phyloP scores from a whole-genome alignment of 2,113 vertebrate species.

The Symphodus melops region DNA sequence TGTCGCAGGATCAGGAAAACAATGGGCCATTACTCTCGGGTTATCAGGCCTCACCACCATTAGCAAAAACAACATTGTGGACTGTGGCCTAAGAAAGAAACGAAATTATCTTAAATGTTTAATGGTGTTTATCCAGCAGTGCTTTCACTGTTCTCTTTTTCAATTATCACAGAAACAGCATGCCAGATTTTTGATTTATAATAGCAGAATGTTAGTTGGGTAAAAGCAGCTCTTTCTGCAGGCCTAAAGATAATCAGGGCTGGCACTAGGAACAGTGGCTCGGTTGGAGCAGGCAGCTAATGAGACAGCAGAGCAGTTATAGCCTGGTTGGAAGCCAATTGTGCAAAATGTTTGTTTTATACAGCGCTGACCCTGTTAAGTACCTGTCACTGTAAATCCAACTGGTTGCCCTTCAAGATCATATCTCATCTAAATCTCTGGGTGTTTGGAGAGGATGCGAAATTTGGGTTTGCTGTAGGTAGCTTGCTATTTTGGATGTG shows the following conservation, averaged over 20 bases:
- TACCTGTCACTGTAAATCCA: slow-evolving; percentile 65
- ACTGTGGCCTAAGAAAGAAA: slow-evolving; percentile 27
- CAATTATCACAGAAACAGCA: slow-evolving; percentile 38
- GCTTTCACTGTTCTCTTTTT: slow-evolving; percentile 32
- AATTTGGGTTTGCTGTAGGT: slow-evolving; percentile 18
- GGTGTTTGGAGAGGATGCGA: slow-evolving; percentile 21
- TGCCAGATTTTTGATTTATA: slow-evolving; percentile 54
- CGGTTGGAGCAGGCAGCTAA: slow-evolving; percentile 66
- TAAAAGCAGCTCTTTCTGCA: slow-evolving; percentile 45
- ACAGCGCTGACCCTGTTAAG: slow-evolving; percentile 53
- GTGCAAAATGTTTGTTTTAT: slow-evolving; percentile 74
- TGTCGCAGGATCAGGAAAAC: slow-evolving; percentile 60
- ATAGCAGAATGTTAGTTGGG: slow-evolving; percentile 35
- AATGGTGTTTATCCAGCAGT: slow-evolving; percentile 32
- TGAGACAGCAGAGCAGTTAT: slow-evolving; percentile 64
- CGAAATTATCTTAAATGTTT: slow-evolving; percentile 35
- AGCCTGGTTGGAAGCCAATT: slow-evolving; percentile 69
- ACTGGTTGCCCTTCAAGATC: slow-evolving; percentile 47
- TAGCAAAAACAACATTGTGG: slow-evolving; percentile 61
- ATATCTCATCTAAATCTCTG: slow-evolving; percentile 57
- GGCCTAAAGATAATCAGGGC: slow-evolving; percentile 68
- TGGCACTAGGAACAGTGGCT: slow-evolving; percentile 69
- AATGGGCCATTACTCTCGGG: slow-evolving; percentile 68
- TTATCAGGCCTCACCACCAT: slow-evolving; percentile 59
- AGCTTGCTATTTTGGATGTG: slow-evolving; percentile 28